Evolutionary conservation across 2,888 invertebrate genomes (phyloP).

Genomic region (Troides helena): DNA sequence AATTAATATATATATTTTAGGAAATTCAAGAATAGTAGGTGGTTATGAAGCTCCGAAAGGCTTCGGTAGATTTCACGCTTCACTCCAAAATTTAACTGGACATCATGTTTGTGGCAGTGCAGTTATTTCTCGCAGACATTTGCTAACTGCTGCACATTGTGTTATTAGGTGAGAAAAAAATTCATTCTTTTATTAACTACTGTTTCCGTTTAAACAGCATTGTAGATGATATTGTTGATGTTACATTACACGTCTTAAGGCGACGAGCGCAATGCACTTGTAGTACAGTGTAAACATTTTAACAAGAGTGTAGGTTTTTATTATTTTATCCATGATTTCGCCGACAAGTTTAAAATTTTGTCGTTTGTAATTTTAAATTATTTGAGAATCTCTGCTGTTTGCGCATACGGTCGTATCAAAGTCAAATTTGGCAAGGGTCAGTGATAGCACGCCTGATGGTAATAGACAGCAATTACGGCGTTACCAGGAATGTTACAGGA

Average conservation of each 20-base stretch:
- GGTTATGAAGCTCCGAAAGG: conserved; percentile 53
- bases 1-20: conserved; percentile 27
- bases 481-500: no score
- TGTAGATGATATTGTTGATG: neutral
- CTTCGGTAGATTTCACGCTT: conserved; percentile 62
- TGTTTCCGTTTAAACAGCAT: no score
- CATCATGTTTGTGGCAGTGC: conserved; percentile 70
- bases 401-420: no score
- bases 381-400: no score
- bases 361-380: no score
- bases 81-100: conserved; percentile 63
- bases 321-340: no score
- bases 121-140: conserved; percentile 55
- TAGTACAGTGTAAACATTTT: neutral
- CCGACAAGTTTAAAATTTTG: no score
- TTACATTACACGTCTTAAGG: neutral
- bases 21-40: conserved; percentile 51
- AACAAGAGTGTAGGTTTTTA: no score
- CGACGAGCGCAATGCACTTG: neutral
- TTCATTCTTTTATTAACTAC: neutral
- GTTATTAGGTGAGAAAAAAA: conserved; percentile 49
- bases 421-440: no score
- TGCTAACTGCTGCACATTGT: conserved; percentile 70
- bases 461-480: no score
- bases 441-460: no score